Conservation (phyloP, 1,140 invertebrate species). For the Zaprionus davidi region DNA sequence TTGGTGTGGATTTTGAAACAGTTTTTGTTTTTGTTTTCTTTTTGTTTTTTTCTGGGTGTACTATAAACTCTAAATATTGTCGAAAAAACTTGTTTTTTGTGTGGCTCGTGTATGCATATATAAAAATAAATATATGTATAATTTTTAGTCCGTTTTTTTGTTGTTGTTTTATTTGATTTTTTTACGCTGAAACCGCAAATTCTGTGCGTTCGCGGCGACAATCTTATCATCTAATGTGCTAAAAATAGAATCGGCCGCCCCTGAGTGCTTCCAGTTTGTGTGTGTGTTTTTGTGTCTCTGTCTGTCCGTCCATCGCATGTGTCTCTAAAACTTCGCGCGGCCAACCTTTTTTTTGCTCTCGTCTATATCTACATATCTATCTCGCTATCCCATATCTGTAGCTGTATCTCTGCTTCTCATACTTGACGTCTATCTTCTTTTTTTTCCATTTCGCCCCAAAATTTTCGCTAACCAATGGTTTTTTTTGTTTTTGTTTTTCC, state of each 20-base stretch:
- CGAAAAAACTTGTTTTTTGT: constrained; percentile 50
- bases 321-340: constrained; percentile 41
- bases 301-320: constrained; percentile 38
- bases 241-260: constrained; percentile 65
- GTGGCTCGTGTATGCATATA: constrained; percentile 34
- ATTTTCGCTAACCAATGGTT: constrained; percentile 67
- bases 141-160: constrained; percentile 38
- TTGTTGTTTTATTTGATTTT: constrained; percentile 10
- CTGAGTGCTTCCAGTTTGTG: constrained; percentile 42
- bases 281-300: constrained; percentile 45
- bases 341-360: constrained; percentile 32
- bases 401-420: constrained; percentile 43
- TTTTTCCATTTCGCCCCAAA: constrained; percentile 40
- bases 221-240: constrained; percentile 81
- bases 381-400: constrained; percentile 33
- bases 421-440: constrained; percentile 22
- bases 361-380: constrained; percentile 27
- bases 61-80: constrained; percentile 42
- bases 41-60: constrained; percentile 35
- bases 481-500: constrained; percentile 34
- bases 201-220: constrained; percentile 72
- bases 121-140: constrained; percentile 34
- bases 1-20: constrained; percentile 44
- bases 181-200: constrained; percentile 71
- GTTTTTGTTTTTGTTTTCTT: constrained; percentile 49